Base-by-base conservation (phyloP, 1,140 invertebrate species). In the Drosophila equinoxialis region DNA sequence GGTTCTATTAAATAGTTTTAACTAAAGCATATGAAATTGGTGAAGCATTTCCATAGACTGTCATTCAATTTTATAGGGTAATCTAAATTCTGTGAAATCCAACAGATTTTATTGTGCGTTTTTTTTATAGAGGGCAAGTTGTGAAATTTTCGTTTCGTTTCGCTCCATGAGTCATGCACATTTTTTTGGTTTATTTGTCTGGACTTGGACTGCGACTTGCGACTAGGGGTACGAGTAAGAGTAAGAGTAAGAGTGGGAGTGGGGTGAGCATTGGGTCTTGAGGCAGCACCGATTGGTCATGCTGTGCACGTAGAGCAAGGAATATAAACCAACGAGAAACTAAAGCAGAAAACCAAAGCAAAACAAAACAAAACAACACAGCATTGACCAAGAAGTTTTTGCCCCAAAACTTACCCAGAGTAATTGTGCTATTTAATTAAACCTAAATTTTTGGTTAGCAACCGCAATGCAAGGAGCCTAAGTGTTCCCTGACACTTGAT, bases 301-400 rank as follows among this genome's bases (percentile, higher is more conserved):
- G 74, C 73, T 55, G 69, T 61, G 65, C 79, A 82, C 79, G 79
- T 82, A 82, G 71, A 74, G 68, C 61, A 71, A 48, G 39, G 73
- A 74, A 81, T 81, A 81, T 78, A 81, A 77, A 77, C 74, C 72
- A 67, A 75, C 63, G 72, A 82, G 65, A 74, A 81, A 81, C 79
- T 65, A 82, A 74, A 78, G 65, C 74, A 70, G 33, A 79, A 77
- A 76, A 60, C 42, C 33, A 54, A 69, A 61, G 35, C 33, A 59
- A 58, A 67, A 67, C 55, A 11, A 37, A 39, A 37, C 35, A 60
- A 60, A 35, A 17, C 23, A 68, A 54, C 26, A 30, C 30, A n/a
- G 8, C 57, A 41, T 41, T 42, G n/a, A 13, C 33, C 74, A 45
- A 71, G 74, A 77, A 77, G 75, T 77, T 77, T 65, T 54, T 35